Conservation (phyloP, 2,797 vertebrate species). For the Pelochelys cantorii region DNA sequence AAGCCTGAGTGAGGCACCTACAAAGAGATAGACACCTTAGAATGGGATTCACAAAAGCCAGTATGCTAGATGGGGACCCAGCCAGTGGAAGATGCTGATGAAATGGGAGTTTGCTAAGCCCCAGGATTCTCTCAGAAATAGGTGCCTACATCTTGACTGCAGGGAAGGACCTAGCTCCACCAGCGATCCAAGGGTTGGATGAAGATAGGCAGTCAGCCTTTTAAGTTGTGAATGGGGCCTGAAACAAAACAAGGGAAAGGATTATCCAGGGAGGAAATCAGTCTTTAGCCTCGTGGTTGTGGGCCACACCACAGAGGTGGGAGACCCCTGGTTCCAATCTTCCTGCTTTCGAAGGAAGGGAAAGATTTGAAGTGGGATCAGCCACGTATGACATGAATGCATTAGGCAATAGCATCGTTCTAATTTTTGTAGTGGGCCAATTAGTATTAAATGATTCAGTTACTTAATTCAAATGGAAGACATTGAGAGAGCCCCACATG, state of each 20-base stretch:
- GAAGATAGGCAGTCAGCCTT: neutral
- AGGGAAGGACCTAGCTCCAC: neutral
- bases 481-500: neutral
- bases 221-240: neutral
- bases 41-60: neutral
- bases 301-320: too few species aligned
- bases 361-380: neutral
- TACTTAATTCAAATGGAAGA: neutral
- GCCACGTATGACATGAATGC: neutral
- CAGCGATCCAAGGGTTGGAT: neutral
- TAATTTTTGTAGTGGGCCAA: neutral
- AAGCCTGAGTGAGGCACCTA: neutral
- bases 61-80: neutral
- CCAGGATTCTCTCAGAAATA: neutral
- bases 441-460: neutral
- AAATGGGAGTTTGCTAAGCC: neutral
- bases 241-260: neutral
- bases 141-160: neutral
- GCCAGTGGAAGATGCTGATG: neutral
- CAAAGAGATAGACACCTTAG: neutral
- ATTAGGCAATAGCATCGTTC: neutral
- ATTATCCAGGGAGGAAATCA: neutral
- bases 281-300: neutral
- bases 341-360: neutral
- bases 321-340: neutral